Conservation (phyloP, 2,797 vertebrate species). For the Crocodylus rhombifer region DNA sequence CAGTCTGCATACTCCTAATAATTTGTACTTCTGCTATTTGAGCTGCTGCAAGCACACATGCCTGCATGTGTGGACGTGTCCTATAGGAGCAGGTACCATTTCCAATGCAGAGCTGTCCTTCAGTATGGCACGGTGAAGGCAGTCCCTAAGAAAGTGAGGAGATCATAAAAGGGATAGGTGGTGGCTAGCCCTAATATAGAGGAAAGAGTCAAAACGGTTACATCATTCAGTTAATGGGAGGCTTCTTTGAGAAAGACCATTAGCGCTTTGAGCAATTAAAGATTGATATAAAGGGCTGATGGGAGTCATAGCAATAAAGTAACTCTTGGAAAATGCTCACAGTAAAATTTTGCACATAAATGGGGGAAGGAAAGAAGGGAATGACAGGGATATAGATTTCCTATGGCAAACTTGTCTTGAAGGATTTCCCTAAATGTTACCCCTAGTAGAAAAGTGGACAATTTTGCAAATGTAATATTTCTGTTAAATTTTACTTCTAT, state of each 20-base stretch:
- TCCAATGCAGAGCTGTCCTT: background rate
- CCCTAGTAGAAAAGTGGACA: background rate
- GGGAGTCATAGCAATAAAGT: background rate
- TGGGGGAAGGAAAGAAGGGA: background rate
- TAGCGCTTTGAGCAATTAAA: background rate
- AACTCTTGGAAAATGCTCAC: background rate
- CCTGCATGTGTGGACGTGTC: too few species aligned
- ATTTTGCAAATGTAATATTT: background rate
- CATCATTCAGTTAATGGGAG: fast-evolving
- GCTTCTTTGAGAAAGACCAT: background rate
- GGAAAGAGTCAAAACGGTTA: background rate
- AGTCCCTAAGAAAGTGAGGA: background rate
- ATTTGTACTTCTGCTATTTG: background rate
- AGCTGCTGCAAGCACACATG: too few species aligned
- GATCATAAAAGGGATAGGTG: background rate
- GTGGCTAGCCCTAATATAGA: background rate
- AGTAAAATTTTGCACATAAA: background rate
- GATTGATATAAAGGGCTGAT: background rate
- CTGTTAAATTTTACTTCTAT: background rate
- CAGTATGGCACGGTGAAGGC: background rate
- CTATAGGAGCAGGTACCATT: too few species aligned
- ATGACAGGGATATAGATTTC: constrained; percentile 9
- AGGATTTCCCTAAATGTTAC: background rate
- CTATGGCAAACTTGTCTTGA: background rate
- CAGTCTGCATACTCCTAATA: background rate